phyloP scores from a whole-genome alignment of 2,113 vertebrate genomes.

The Campylomormyrus numenius region DNA sequence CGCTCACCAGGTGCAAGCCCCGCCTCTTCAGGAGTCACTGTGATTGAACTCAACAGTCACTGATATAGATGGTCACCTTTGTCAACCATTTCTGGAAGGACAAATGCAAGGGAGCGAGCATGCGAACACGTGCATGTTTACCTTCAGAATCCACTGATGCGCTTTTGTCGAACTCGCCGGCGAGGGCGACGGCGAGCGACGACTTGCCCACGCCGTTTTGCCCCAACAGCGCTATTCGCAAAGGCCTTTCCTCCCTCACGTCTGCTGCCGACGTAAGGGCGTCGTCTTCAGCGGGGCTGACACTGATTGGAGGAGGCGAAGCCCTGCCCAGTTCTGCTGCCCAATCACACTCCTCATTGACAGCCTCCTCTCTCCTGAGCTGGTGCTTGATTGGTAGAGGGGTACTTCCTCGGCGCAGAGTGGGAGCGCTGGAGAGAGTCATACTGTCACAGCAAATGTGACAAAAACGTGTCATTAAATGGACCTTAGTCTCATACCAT shows the following conservation, averaged over 20 bases:
- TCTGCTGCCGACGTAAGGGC: conserved; percentile 40
- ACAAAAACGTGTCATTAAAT: conserved; percentile 1
- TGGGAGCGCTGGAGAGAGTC: conserved; percentile 61
- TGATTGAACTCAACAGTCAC: background rate
- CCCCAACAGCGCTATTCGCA: conserved; percentile 69
- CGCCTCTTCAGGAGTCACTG: background rate
- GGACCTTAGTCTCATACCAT: background rate
- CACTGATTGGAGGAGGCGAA: conserved; percentile 49
- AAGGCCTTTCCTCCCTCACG: conserved; percentile 47
- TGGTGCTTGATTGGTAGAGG: conserved; percentile 67
- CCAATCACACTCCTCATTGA: conserved; percentile 64
- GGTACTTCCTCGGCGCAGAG: conserved; percentile 64
- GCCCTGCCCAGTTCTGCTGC: conserved; percentile 50
- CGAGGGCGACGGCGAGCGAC: conserved; percentile 73
- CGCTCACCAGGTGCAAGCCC: background rate
- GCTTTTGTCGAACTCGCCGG: conserved; percentile 63
- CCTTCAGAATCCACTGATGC: conserved; percentile 51
- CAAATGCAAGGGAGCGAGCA: background rate
- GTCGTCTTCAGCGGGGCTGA: conserved; percentile 46
- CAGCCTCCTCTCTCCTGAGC: conserved; percentile 62
- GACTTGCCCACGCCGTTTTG: conserved; percentile 84
- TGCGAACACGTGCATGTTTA: background rate
- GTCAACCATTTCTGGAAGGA: background rate
- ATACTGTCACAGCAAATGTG: conserved; percentile 55
- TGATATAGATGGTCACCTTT: background rate